These are phyloP conservation scores for Kryptolebias ocellatus DNA, from an alignment of 2,797 vertebrate genomes.

Conservation along the genomic window DNA sequence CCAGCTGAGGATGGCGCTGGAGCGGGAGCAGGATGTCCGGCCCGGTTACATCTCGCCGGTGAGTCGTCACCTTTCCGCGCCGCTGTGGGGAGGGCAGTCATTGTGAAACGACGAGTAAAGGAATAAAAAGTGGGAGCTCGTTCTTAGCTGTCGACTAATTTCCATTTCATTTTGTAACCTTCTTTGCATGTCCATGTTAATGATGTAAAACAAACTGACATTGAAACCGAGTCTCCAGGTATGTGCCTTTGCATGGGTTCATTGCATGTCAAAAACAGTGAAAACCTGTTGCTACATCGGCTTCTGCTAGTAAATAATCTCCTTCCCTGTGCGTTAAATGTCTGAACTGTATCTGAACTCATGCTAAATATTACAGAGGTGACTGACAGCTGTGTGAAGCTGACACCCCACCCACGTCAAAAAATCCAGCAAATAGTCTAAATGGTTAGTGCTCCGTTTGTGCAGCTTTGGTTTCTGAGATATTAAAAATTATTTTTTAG, in stretches of 20 bases:
- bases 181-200: constrained; percentile 81
- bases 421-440: no score
- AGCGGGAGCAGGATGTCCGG: constrained; percentile 80
- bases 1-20: constrained; percentile 80
- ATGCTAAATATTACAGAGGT: constrained; percentile 51
- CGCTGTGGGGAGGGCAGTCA: constrained; percentile 15
- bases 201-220: constrained; percentile 69
- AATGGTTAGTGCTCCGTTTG: no score
- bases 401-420: no score
- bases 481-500: no score
- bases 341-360: constrained; percentile 54
- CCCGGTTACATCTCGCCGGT: constrained; percentile 86
- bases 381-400: not conserved
- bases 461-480: no score
- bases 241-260: constrained; percentile 82
- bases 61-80: constrained; percentile 45
- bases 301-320: constrained; percentile 65
- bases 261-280: constrained; percentile 81
- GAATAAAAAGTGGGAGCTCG: not conserved
- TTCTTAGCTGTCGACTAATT: constrained; percentile 36
- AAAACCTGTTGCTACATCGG: constrained; percentile 60
- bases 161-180: constrained; percentile 74
- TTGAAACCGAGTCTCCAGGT: constrained; percentile 53
- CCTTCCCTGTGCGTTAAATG: constrained; percentile 49
- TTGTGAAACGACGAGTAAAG: not conserved